These are phyloP conservation scores for Ataeniobius toweri DNA, from an alignment of 2,797 vertebrate species.

Conservation along the genomic window DNA sequence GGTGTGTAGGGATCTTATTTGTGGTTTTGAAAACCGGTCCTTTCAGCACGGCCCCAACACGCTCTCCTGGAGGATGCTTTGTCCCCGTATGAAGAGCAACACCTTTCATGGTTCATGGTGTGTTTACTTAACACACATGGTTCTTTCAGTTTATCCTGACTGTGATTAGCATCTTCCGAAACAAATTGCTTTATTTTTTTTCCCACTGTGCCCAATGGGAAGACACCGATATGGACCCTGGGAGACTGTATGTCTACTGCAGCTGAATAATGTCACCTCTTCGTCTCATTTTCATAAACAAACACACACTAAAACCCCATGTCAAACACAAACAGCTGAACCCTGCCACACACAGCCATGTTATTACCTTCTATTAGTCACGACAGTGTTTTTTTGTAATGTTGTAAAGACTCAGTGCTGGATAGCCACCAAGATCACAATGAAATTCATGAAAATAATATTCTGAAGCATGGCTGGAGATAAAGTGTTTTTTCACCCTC, in stretches of 20 bases:
- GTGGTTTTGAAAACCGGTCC: slow-evolving; percentile 27
- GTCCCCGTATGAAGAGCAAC: slow-evolving; percentile 30
- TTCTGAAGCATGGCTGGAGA: slow-evolving; percentile 32
- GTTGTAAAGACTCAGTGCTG: slow-evolving; percentile 5
- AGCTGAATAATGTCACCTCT: slow-evolving; percentile 70
- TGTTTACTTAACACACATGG: slow-evolving; percentile 37
- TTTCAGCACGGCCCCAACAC: slow-evolving; percentile 11
- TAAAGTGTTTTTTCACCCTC: slow-evolving; percentile 17
- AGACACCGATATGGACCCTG: slow-evolving; percentile 68
- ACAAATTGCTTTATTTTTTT: slow-evolving; percentile 67
- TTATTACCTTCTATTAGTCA: slow-evolving; percentile 49
- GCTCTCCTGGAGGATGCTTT: slow-evolving; percentile 24
- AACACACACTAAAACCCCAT: slow-evolving; percentile 9
- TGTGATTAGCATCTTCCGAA: slow-evolving; percentile 56
- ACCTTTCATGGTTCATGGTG: slow-evolving; percentile 28
- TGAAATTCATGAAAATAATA: slow-evolving; percentile 41
- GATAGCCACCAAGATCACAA: slow-evolving; percentile 33
- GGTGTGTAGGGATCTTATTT: slow-evolving; percentile 4
- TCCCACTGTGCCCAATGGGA: slow-evolving; percentile 34
- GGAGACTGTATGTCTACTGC: slow-evolving; percentile 64
- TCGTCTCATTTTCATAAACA: slow-evolving; percentile 62
- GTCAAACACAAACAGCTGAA: slow-evolving; percentile 45
- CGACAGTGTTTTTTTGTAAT: slow-evolving; percentile 20
- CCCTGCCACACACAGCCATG: slow-evolving; percentile 36
- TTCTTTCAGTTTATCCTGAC: slow-evolving; percentile 35